phyloP scores from a whole-genome alignment of 92 coral and sea anemone genomes.

The Phenganax subtilis region DNA sequence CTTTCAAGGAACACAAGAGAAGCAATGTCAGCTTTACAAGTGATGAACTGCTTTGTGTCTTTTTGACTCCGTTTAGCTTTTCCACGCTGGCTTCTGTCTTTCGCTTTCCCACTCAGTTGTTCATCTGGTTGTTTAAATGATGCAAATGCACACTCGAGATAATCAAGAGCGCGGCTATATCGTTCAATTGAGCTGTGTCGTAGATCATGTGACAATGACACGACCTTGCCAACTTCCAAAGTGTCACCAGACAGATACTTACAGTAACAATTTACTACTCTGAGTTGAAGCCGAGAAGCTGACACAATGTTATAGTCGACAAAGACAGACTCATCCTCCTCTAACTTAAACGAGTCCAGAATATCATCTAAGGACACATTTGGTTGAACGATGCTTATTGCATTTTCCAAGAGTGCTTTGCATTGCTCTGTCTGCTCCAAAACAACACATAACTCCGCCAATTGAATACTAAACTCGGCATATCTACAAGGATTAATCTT shows the following conservation, averaged over 20 bases:
- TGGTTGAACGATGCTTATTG: slow-evolving; percentile 45
- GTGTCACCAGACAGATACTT: neutral
- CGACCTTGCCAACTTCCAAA: slow-evolving; percentile 13
- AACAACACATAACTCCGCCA: slow-evolving; percentile 59
- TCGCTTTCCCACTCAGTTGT: neutral
- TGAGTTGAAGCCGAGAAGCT: neutral
- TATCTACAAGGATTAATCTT: slow-evolving; percentile 35
- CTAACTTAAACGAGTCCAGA: slow-evolving; percentile 17
- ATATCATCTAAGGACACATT: slow-evolving; percentile 31
- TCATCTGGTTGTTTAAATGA: neutral
- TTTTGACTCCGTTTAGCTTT: slow-evolving; percentile 16
- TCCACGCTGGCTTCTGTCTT: slow-evolving; percentile 7
- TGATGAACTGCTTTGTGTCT: neutral
- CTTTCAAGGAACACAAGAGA: slow-evolving; percentile 24
- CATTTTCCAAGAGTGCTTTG: slow-evolving; percentile 52
- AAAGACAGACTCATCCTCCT: slow-evolving; percentile 17
- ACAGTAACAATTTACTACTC: neutral
- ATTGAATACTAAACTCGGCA: slow-evolving; percentile 56
- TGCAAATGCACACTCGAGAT: slow-evolving; percentile 1
- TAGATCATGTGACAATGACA: slow-evolving; percentile 20
- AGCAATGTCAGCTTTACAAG: slow-evolving; percentile 9
- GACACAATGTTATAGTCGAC: neutral
- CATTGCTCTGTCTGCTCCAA: slow-evolving; percentile 56
- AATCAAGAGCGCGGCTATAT: neutral
- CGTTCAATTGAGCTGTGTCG: slow-evolving; percentile 10